These are phyloP conservation scores for Scaptomyza flava DNA, from an alignment of 2,888 invertebrate species.

Conservation along the genomic window DNA sequence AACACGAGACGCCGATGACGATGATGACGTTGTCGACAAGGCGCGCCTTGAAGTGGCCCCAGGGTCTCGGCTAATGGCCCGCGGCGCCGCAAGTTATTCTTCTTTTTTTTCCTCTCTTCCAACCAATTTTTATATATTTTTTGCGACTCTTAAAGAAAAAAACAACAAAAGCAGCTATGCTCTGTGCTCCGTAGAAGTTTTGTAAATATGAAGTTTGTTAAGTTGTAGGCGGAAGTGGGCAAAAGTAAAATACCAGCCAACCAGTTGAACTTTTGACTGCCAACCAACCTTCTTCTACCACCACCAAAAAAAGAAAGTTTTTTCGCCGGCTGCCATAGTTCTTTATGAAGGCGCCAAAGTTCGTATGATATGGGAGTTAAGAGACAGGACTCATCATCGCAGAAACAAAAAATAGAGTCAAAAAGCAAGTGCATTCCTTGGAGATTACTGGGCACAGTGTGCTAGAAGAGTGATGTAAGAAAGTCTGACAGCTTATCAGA, in stretches of 20 bases:
- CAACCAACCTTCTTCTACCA: too few relatives aligned
- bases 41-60: conserved; percentile 66
- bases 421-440: conserved; percentile 30
- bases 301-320: conserved; percentile 31
- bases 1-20: conserved; percentile 25
- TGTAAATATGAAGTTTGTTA: conserved; percentile 76
- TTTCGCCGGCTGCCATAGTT: conserved; percentile 46
- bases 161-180: conserved; percentile 41
- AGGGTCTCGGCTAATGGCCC: conserved; percentile 71
- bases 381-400: conserved; percentile 22
- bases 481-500: conserved; percentile 1
- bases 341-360: conserved; percentile 59
- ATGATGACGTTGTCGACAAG: conserved; percentile 5
- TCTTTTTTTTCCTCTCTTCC: neutral
- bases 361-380: conserved; percentile 49
- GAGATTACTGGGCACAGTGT: conserved; percentile 47
- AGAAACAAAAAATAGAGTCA: neutral
- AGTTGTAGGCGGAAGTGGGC: conserved; percentile 37
- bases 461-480: conserved; percentile 1
- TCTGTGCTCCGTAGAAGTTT: conserved; percentile 46
- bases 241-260: conserved; percentile 31
- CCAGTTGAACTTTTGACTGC: conserved; percentile 60
- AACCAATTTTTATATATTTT: conserved; percentile 5
- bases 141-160: conserved; percentile 15
- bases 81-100: conserved; percentile 60